A percentile compares a stretch with the other conserved stretches of the same genome.
Evolutionary conservation across 2,113 vertebrate genomes (phyloP).

Genomic region (Ovis aries): ARS-UI_Ramb_v3.0 NC_056054.1:195824001-195824500

Average conservation of each 20-base stretch:
- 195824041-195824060: neutral
- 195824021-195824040: neutral
- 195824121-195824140: neutral
- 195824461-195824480: neutral
- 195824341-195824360: neutral
- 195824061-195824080: neutral
- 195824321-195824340: neutral
- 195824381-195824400: neutral
- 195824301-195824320: neutral
- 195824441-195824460: neutral
- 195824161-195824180: neutral
- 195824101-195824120: neutral
- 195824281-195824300: neutral
- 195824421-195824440: neutral
- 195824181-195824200: neutral
- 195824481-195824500: neutral
- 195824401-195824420: neutral
- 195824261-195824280: neutral
- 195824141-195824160: neutral
- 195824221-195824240: neutral
- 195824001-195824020: neutral
- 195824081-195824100: neutral
- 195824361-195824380: neutral
- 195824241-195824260: neutral
- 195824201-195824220: neutral